Conservation (phyloP, 2,113 vertebrate genomes). For the Chamaetylas fuelleborni region DNA sequence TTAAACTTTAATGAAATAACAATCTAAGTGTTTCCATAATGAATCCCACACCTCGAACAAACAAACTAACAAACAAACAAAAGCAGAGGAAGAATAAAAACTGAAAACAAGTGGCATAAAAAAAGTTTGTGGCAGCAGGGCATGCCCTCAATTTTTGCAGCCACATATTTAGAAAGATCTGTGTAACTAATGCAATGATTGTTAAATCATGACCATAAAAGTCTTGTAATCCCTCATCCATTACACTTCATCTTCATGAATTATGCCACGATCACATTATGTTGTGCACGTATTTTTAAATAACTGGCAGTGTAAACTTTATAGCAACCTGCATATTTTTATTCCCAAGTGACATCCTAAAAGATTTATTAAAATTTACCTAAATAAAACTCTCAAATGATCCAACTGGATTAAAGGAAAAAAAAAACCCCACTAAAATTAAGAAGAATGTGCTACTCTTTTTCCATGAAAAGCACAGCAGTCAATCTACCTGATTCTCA, state of each 20-base stretch:
- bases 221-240: background rate
- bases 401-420: background rate
- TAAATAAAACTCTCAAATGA: background rate
- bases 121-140: background rate
- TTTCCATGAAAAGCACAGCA: background rate
- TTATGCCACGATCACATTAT: background rate
- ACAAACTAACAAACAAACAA: background rate
- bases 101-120: slow-evolving; percentile 33
- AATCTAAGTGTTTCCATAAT: background rate
- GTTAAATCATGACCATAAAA: background rate
- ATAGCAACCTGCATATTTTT: background rate
- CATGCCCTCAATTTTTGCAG: slow-evolving; percentile 32
- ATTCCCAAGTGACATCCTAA: background rate
- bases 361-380: background rate
- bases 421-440: background rate
- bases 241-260: background rate
- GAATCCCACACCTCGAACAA: background rate
- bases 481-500: background rate
- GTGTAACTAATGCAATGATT: background rate
- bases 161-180: background rate
- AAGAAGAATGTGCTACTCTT: background rate
- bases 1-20: background rate
- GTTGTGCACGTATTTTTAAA: slow-evolving; percentile 6
- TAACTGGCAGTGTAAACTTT: background rate
- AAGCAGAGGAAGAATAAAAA: background rate